A percentile compares a stretch with the other conserved stretches of the same genome.
Evolutionary conservation across 2,888 invertebrate genomes (phyloP).

Genomic region (Drosophila borealis): DNA sequence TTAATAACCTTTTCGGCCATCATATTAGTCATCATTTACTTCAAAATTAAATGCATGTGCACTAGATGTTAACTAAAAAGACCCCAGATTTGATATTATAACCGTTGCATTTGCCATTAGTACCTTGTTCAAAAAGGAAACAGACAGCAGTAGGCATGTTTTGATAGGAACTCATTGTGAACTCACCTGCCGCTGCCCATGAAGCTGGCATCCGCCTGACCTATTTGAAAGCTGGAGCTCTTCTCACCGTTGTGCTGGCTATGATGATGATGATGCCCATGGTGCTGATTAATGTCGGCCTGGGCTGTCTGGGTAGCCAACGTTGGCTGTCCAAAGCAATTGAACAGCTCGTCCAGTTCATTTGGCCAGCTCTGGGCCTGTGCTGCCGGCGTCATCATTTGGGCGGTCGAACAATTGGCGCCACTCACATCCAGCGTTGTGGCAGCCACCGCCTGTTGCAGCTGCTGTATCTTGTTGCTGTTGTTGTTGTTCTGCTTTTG

Average conservation of each 20-base stretch:
- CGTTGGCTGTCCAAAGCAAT: constrained; percentile 49
- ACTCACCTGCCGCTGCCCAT: constrained; percentile 81
- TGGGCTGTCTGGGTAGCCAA: constrained; percentile 26
- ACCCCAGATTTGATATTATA: neutral
- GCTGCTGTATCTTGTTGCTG: constrained; percentile 70
- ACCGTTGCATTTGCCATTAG: neutral
- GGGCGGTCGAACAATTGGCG: constrained; percentile 63
- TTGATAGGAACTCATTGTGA: too few species aligned
- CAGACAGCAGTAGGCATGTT: too few species aligned
- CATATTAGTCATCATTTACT: constrained; percentile 25
- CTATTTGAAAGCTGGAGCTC: constrained; percentile 80
- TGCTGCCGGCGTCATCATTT: constrained; percentile 62
- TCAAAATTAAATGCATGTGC: constrained; percentile 48
- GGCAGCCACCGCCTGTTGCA: constrained; percentile 72
- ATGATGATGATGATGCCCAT: constrained; percentile 25
- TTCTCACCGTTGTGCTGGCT: constrained; percentile 74
- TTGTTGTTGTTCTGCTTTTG: constrained; percentile 72
- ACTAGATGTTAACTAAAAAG: constrained; percentile 11
- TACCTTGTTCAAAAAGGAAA: too few species aligned
- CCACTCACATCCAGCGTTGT: constrained; percentile 63
- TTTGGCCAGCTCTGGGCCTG: constrained; percentile 64
- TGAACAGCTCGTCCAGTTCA: constrained; percentile 60
- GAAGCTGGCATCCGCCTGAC: constrained; percentile 74
- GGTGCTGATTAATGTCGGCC: constrained; percentile 21
- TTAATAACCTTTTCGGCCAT: constrained; percentile 9